A percentile compares a stretch with the other conserved stretches of the same genome.
Evolutionary conservation across 2,888 invertebrate species (phyloP).

Genomic region (Desoria tigrina): DNA sequence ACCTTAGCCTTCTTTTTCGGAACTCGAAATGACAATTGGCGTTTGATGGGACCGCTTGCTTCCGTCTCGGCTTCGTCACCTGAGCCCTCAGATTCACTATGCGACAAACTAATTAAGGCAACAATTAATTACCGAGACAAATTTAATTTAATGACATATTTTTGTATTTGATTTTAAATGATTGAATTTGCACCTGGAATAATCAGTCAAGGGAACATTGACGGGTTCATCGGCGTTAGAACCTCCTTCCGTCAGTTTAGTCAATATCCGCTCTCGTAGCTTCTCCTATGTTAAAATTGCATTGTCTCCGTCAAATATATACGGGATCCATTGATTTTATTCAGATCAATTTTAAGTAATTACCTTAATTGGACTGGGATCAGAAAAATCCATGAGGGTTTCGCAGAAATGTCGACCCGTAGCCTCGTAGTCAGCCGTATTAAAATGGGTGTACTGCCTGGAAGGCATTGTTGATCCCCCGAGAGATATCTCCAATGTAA

Average conservation of each 20-base stretch:
- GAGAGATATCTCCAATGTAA: constrained; percentile 93
- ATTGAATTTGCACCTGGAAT: constrained; percentile 77
- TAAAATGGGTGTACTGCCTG: constrained; percentile 78
- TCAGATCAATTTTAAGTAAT: too few species aligned
- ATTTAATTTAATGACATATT: not conserved
- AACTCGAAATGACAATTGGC: constrained; percentile 32
- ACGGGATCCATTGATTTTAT: too few species aligned
- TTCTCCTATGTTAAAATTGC: constrained; percentile 68
- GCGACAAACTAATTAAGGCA: constrained; percentile 43
- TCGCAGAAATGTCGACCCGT: constrained; percentile 89
- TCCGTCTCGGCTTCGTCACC: constrained; percentile 31
- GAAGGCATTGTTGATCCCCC: constrained; percentile 84
- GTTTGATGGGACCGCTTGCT: constrained; percentile 22
- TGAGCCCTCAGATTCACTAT: constrained; percentile 50
- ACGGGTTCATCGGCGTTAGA: constrained; percentile 86
- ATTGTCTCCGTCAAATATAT: too few species aligned
- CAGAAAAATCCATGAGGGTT: constrained; percentile 86
- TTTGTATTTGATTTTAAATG: constrained; percentile 10
- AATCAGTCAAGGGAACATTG: constrained; percentile 81
- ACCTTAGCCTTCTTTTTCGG: not conserved
- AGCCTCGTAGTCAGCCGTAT: constrained; percentile 74
- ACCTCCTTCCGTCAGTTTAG: constrained; percentile 75
- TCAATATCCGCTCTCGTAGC: constrained; percentile 76
- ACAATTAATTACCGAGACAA: too few species aligned
- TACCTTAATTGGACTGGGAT: constrained; percentile 79